Evolutionary conservation across 1,140 invertebrate species (phyloP), one percentile per base, ranked within the genome.

Genomic region (Rhynchophorus ferrugineus): DNA sequence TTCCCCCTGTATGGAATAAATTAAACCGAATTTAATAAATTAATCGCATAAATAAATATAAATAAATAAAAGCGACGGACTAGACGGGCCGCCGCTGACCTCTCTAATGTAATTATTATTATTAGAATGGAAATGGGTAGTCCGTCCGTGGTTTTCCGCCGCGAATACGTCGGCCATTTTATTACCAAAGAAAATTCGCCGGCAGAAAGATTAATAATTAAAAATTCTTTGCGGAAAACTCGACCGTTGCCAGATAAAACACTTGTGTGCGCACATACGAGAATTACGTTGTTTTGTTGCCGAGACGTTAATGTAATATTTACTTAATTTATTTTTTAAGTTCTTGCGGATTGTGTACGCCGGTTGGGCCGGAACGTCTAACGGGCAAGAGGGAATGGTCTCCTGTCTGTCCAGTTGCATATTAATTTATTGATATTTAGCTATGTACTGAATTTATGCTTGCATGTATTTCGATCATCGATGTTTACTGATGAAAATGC

Each of bases 131-230:
- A 46, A 47, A 47, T 47, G 45, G 24, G 5, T 29, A 29, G 5
- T 29, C 24, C 24, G 24, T 29, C 24, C 24, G 24, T 29, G 34
- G 34, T 47, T 47, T 45, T 29, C 39, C 39, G 39, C 36, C 3
- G 19, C 45, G 35, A 19, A 19, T 36, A 47, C 45, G 33, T 47
- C 45, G 45, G 45, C 45, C 45, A 47, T 47, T 47, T 47, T 47
- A 47, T 47, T 47, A 36, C 45, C 33, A 36, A 47, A 47, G 35
- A 47, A 47, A 37, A 37, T 37, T 36, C 45, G 33, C 35, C 17
- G 17, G 35, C 21, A 33, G 45, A 47, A 47, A 47, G 45, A 47
- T 47, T 47, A 47, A 47, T 47, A 47, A 47, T 47, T 47, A 47
- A 47, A 47, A 47, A 47, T 47, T 47, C 45, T 47, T 47, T 37